Conservation (phyloP, 2,888 invertebrate species). For the Neria commutata region DNA sequence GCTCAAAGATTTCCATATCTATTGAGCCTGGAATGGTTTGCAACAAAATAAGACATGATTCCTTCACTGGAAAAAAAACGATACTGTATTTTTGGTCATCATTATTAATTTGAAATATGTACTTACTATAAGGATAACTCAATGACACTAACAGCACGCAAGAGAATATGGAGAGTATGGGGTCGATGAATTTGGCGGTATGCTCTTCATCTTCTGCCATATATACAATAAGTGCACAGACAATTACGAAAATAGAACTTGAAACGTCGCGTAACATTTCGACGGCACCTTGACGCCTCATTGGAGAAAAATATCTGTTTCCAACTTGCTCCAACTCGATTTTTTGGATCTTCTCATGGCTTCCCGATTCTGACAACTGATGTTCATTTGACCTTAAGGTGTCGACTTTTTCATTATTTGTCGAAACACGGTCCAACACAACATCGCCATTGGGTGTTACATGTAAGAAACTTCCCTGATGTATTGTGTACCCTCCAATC, state of each 20-base stretch:
- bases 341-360: constrained; percentile 43
- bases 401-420: constrained; percentile 43
- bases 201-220: constrained; percentile 63
- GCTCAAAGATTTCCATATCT: constrained; percentile 74
- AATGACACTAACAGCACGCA: constrained; percentile 73
- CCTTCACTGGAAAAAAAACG: constrained; percentile 72
- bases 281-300: constrained; percentile 65
- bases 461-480: constrained; percentile 73
- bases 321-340: constrained; percentile 34
- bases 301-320: too few relatives aligned
- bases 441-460: constrained; percentile 69
- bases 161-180: constrained; percentile 76
- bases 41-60: constrained; percentile 84
- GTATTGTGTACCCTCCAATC: constrained; percentile 79
- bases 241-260: constrained; percentile 77
- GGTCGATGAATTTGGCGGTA: constrained; percentile 76
- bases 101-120: constrained; percentile 9
- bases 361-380: constrained; percentile 62
- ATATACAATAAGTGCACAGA: constrained; percentile 68
- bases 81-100: neutral
- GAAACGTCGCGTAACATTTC: constrained; percentile 70
- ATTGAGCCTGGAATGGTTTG: constrained; percentile 93
- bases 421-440: constrained; percentile 65
- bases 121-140: constrained; percentile 83
- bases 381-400: constrained; percentile 59